Conservation (phyloP, 2,797 vertebrate species). For the Pipistrellus nathusii region DNA sequence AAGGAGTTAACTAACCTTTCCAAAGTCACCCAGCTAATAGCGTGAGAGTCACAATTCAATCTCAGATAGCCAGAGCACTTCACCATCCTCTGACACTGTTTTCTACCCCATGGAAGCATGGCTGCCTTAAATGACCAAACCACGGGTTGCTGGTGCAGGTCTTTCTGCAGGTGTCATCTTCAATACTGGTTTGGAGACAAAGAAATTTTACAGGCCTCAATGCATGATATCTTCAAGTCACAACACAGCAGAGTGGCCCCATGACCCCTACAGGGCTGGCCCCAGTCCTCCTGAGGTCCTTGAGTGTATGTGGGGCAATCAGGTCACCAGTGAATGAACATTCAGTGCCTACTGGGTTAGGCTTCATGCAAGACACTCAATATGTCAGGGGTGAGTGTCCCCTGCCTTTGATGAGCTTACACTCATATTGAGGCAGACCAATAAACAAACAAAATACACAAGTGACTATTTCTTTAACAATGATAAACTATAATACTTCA, state of each 20-base stretch:
- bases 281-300: neutral
- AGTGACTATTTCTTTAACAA: neutral
- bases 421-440: neutral
- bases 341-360: neutral
- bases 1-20: neutral
- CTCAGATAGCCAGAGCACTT: neutral
- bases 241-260: neutral
- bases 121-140: neutral
- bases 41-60: neutral
- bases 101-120: neutral
- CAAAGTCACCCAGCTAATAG: neutral
- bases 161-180: neutral
- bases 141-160: neutral
- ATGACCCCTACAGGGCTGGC: neutral
- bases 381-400: neutral
- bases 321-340: neutral
- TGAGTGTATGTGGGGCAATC: neutral
- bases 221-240: neutral
- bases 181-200: neutral
- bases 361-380: neutral
- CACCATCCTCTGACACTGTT: neutral
- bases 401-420: neutral
- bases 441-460: neutral
- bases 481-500: neutral
- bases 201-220: neutral